phyloP scores from a whole-genome alignment of 35 echinoderm and acorn worm genomes.

The Lytechinus pictus region DNA sequence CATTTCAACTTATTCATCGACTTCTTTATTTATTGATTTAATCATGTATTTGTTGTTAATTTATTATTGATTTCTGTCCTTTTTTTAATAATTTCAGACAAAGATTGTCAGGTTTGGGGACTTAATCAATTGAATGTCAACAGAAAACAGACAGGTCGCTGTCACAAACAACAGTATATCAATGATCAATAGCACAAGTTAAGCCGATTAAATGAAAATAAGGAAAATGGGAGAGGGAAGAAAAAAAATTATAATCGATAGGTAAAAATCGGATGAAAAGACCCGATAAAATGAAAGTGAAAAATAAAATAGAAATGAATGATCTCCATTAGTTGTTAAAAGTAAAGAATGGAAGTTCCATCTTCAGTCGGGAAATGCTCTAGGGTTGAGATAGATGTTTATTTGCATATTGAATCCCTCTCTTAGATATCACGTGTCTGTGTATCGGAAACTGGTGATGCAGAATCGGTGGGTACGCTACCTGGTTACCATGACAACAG shows the following conservation, averaged over 20 bases:
- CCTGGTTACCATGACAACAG: conserved; percentile 6
- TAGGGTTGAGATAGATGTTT: background rate
- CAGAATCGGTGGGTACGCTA: background rate
- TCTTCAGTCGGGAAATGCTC: background rate
- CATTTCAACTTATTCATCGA: too few relatives aligned
- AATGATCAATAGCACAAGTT: too few relatives aligned
- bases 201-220: too few relatives aligned
- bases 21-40: too few relatives aligned
- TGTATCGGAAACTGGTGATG: conserved; percentile 29
- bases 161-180: too few relatives aligned
- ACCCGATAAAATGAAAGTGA: background rate
- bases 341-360: background rate
- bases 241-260: background rate
- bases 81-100: too few relatives aligned
- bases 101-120: too few relatives aligned
- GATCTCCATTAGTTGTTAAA: background rate
- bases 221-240: too few relatives aligned
- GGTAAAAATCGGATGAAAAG: background rate
- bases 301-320: background rate
- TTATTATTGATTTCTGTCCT: too few relatives aligned
- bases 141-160: too few relatives aligned
- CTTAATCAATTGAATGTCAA: too few relatives aligned
- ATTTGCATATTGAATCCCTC: background rate
- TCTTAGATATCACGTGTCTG: background rate
- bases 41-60: too few relatives aligned